A percentile compares a stretch with the other conserved stretches of the same genome.
These are phyloP conservation scores for Cyprinodon variegatus DNA, from an alignment of 2,113 vertebrate genomes.

Conservation along the genomic window DNA sequence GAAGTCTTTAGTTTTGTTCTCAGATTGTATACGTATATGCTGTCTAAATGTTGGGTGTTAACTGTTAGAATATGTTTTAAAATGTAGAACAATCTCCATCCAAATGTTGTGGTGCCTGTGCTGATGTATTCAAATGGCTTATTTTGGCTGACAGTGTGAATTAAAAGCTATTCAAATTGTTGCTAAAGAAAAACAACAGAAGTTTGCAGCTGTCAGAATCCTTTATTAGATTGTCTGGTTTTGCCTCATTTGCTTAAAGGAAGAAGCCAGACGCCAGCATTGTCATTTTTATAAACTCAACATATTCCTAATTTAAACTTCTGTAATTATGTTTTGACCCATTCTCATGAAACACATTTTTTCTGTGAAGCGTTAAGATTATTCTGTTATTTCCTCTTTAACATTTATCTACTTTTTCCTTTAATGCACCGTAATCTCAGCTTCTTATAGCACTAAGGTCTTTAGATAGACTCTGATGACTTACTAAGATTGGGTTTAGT, in stretches of 20 bases:
- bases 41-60: neutral
- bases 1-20: neutral
- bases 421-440: neutral
- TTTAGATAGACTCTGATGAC: neutral
- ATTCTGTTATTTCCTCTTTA: neutral
- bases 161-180: neutral
- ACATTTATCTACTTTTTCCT: neutral
- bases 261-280: neutral
- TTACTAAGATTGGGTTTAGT: constrained; percentile 1
- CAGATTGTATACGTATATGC: neutral
- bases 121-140: neutral
- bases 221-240: neutral
- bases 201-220: neutral
- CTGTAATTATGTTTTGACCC: neutral
- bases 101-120: neutral
- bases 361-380: neutral
- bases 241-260: neutral
- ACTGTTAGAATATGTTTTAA: neutral
- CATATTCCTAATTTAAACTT: neutral
- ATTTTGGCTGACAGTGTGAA: neutral
- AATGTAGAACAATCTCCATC: neutral
- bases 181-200: neutral
- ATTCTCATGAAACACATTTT: neutral
- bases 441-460: neutral
- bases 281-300: neutral